Conservation (phyloP, 2,888 invertebrate genomes). For the Calameuta filiformis region DNA sequence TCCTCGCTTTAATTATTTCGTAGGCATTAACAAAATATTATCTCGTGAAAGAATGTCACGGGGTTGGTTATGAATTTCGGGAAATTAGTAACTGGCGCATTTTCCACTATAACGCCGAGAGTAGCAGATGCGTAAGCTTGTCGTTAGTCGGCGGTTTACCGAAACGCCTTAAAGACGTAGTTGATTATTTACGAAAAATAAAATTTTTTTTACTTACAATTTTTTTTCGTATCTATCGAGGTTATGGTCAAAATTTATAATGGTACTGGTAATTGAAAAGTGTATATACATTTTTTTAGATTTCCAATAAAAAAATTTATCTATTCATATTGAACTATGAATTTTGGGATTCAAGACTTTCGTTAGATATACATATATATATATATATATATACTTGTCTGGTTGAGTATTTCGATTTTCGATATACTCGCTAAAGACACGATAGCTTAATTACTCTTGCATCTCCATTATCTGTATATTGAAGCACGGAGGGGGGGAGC, state of each 20-base stretch:
- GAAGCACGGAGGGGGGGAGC: conserved; percentile 2
- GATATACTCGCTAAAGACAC: neutral
- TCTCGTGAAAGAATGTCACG: neutral
- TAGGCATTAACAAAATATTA: neutral
- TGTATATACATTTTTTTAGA: neutral
- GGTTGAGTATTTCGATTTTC: neutral
- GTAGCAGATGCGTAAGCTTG: neutral
- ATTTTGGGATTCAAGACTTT: neutral
- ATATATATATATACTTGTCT: neutral
- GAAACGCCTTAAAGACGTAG: neutral
- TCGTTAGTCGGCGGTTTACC: neutral
- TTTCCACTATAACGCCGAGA: neutral
- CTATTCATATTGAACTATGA: neutral
- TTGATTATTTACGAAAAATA: neutral
- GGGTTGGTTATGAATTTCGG: neutral
- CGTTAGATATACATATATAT: neutral
- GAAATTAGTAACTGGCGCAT: neutral
- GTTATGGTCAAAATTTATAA: too few relatives aligned
- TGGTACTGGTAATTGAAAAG: too few relatives aligned
- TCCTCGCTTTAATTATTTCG: neutral
- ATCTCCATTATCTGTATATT: conserved; percentile 25
- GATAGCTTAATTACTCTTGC: neutral
- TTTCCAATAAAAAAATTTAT: neutral
- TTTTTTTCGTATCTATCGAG: too few relatives aligned
- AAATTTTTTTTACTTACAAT: neutral